Evolutionary conservation across 2,113 vertebrate species (phyloP).

Genomic region (Melospiza melodia): DNA sequence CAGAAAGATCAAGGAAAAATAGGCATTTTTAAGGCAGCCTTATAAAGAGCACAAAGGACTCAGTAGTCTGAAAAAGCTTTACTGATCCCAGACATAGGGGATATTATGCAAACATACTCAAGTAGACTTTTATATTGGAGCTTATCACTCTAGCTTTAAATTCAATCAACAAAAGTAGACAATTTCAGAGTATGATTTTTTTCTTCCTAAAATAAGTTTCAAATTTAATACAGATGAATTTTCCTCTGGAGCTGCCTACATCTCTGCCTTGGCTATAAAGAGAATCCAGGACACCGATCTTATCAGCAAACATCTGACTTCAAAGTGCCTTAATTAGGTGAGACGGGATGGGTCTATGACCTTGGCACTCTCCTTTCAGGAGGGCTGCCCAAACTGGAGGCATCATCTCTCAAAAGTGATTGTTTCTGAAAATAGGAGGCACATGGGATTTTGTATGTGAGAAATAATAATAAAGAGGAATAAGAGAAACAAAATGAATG

Average conservation of each 20-base stretch:
- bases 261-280: neutral
- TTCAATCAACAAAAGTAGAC: neutral
- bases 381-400: neutral
- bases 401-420: neutral
- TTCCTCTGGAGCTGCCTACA: neutral
- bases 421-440: neutral
- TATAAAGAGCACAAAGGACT: neutral
- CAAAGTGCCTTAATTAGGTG: neutral
- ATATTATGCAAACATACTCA: neutral
- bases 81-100: neutral
- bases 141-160: neutral
- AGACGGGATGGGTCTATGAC: neutral
- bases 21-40: neutral
- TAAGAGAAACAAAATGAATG: neutral
- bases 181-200: neutral
- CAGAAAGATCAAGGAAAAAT: neutral
- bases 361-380: neutral
- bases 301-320: neutral
- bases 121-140: neutral
- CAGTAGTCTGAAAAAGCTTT: neutral
- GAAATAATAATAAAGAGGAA: neutral
- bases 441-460: neutral
- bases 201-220: neutral
- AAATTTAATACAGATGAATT: neutral
- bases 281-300: neutral